phyloP scores from a whole-genome alignment of 2,113 vertebrate genomes.

The Actinemys pallida region DNA sequence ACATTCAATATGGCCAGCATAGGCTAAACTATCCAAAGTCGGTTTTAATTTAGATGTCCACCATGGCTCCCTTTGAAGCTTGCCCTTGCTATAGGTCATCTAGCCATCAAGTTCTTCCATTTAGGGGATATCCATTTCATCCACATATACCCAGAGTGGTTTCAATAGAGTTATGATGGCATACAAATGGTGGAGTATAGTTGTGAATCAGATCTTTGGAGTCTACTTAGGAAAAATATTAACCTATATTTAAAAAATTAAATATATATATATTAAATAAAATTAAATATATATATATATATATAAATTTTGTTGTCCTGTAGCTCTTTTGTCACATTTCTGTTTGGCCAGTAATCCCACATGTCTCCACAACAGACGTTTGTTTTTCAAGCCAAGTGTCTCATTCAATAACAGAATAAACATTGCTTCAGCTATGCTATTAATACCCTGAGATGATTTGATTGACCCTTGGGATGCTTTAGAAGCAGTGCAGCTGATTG shows the following conservation, averaged over 20 bases:
- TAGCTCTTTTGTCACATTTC: not conserved
- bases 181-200: not conserved
- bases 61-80: not conserved
- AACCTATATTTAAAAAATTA: not conserved
- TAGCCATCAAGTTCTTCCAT: not conserved
- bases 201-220: not conserved
- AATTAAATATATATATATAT: not conserved
- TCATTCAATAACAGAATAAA: not conserved
- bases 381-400: not conserved
- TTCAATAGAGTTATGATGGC: not conserved
- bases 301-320: not conserved
- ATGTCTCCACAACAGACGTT: not conserved
- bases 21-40: not conserved
- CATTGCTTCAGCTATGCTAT: not conserved
- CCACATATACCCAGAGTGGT: not conserved
- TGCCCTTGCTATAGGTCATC: not conserved
- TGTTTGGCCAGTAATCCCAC: not conserved
- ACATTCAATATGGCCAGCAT: not conserved
- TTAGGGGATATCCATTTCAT: not conserved
- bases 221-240: rapidly evolving
- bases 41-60: not conserved
- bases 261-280: no score
- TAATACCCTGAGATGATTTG: constrained; percentile 21
- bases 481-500: constrained; percentile 17
- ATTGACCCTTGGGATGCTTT: not conserved